phyloP scores from a whole-genome alignment of 1,140 invertebrate genomes.

The Drosophila insularis region DNA sequence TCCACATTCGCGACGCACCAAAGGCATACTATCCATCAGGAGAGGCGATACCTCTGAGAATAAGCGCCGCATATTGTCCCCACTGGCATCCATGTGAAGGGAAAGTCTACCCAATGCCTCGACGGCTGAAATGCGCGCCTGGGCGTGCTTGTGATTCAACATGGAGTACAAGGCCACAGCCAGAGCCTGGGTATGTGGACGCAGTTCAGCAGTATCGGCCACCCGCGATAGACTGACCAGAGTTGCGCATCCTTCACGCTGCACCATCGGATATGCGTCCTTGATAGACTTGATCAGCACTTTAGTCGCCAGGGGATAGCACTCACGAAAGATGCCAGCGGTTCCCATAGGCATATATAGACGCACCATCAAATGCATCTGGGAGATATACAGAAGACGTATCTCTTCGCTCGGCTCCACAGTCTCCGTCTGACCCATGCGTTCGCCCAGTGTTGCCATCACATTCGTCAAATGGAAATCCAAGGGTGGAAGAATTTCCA shows the following conservation, averaged over 20 bases:
- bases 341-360: slow-evolving; percentile 83
- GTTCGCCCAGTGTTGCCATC: slow-evolving; percentile 89
- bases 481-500: slow-evolving; percentile 83
- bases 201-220: slow-evolving; percentile 87
- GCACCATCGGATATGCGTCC: slow-evolving; percentile 91
- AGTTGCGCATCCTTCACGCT: slow-evolving; percentile 89
- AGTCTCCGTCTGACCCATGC: slow-evolving; percentile 90
- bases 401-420: slow-evolving; percentile 94
- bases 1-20: slow-evolving; percentile 87
- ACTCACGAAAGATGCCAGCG: slow-evolving; percentile 56
- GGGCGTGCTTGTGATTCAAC: slow-evolving; percentile 91
- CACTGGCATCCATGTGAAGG: slow-evolving; percentile 84
- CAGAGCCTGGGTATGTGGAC: slow-evolving; percentile 88
- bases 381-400: slow-evolving; percentile 86
- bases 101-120: slow-evolving; percentile 86
- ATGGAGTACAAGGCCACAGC: slow-evolving; percentile 88
- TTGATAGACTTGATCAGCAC: slow-evolving; percentile 88
- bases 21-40: slow-evolving; percentile 88
- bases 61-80: slow-evolving; percentile 82
- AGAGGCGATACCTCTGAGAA: slow-evolving; percentile 73
- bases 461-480: slow-evolving; percentile 89
- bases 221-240: slow-evolving; percentile 86
- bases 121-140: slow-evolving; percentile 88
- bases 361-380: slow-evolving; percentile 87
- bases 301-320: slow-evolving; percentile 88